A percentile compares a stretch with the other conserved stretches of the same genome.
Conservation (phyloP, 2,888 invertebrate species). For the Hydrotaea cyrtoneurina region DNA sequence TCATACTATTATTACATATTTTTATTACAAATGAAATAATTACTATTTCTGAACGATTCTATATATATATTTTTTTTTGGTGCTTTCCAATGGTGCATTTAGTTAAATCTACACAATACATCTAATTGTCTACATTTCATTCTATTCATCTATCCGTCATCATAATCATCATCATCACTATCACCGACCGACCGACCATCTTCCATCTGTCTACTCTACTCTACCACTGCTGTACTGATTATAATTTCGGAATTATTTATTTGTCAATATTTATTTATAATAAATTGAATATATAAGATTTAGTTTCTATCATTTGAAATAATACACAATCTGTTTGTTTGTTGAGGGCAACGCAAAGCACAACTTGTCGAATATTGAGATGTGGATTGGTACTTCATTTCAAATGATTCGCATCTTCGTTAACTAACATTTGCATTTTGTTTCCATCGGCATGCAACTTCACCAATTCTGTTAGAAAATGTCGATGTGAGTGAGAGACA, state of each 20-base stretch:
- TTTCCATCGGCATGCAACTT: no score
- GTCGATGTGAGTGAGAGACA: no score
- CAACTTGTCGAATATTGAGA: no score
- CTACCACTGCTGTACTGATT: conserved; percentile 9
- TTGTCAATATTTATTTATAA: neutral
- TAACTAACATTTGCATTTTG: no score
- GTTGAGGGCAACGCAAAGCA: no score
- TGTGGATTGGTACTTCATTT: no score
- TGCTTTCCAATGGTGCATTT: conserved; percentile 67
- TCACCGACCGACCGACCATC: no score
- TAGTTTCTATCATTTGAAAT: neutral
- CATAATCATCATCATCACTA: neutral
- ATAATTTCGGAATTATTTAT: conserved; percentile 17
- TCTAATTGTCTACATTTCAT: neutral
- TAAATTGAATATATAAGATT: neutral
- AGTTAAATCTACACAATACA: conserved; percentile 64
- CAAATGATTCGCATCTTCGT: no score
- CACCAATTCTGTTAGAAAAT: no score
- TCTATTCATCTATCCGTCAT: neutral
- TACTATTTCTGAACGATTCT: conserved; percentile 38
- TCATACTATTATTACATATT: conserved; percentile 35
- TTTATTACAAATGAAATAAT: conserved; percentile 28
- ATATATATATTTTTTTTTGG: conserved; percentile 47
- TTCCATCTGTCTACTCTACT: no score
- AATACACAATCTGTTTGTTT: neutral